phyloP scores from a whole-genome alignment of 2,888 invertebrate species.

The Allygus modestus region DNA sequence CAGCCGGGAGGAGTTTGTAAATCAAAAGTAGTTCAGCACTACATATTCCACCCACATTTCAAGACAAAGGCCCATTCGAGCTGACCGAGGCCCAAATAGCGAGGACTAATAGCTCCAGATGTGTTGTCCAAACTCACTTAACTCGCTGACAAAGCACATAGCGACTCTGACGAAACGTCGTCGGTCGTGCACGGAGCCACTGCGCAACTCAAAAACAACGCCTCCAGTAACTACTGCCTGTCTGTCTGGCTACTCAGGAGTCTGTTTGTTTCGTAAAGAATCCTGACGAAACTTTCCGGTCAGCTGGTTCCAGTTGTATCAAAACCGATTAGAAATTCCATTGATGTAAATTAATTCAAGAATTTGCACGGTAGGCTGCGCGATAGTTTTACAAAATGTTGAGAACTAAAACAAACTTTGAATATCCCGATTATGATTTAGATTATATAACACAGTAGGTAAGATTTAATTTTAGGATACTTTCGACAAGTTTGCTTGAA shows the following conservation, averaged over 20 bases:
- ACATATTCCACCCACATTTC: constrained; percentile 38
- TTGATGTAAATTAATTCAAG: too few species aligned
- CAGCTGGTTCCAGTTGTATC: background rate
- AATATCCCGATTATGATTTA: too few species aligned
- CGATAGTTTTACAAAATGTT: too few species aligned
- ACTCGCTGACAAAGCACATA: constrained; percentile 43
- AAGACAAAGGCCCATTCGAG: constrained; percentile 26
- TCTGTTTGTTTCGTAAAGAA: constrained; percentile 10
- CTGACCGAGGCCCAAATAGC: constrained; percentile 41
- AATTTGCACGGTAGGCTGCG: too few species aligned
- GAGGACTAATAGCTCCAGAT: constrained; percentile 24
- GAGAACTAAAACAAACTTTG: too few species aligned
- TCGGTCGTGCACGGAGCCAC: background rate
- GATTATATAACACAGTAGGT: too few species aligned
- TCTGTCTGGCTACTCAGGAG: background rate
- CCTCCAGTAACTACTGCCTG: constrained; percentile 22
- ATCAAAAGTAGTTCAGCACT: constrained; percentile 2
- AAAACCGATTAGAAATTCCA: background rate
- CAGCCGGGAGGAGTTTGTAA: background rate
- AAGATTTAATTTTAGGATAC: too few species aligned
- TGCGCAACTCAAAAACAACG: constrained; percentile 40
- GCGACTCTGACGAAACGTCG: constrained; percentile 31
- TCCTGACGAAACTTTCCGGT: constrained; percentile 12
- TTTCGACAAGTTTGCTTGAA: too few species aligned
- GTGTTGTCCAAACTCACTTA: constrained; percentile 45